A percentile compares a stretch with the other conserved stretches of the same genome.
Conservation (phyloP, 1,140 invertebrate species). For the Thaumetopoea pityocampa region DNA sequence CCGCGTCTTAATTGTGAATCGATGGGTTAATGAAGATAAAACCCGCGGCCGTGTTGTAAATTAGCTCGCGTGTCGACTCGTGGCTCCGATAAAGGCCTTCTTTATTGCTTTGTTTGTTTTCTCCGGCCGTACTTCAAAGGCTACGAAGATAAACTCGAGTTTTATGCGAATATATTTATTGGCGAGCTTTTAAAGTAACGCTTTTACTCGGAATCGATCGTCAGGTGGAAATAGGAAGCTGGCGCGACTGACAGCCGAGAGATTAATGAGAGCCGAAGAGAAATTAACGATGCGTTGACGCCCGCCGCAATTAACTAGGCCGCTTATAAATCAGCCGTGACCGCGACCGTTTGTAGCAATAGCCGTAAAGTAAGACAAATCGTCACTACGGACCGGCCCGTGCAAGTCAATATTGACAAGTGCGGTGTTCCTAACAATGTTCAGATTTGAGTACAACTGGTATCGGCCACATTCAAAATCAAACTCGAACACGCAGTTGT, state of each 20-base stretch:
- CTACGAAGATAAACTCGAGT: slow-evolving; percentile 69
- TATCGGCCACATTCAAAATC: too few species aligned
- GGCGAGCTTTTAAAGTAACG: slow-evolving; percentile 44
- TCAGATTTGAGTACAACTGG: slow-evolving; percentile 33
- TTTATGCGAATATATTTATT: slow-evolving; percentile 71
- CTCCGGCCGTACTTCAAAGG: slow-evolving; percentile 72
- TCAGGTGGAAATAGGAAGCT: slow-evolving; percentile 32
- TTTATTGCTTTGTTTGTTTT: slow-evolving; percentile 76
- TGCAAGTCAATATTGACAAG: slow-evolving; percentile 61
- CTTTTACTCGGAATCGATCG: slow-evolving; percentile 29
- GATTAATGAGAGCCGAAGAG: slow-evolving; percentile 27
- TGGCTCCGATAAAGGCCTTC: slow-evolving; percentile 72
- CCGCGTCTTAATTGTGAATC: slow-evolving; percentile 75
- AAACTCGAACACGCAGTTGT: too few species aligned
- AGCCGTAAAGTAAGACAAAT: slow-evolving; percentile 70
- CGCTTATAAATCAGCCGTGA: slow-evolving; percentile 64
- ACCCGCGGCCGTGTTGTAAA: slow-evolving; percentile 73
- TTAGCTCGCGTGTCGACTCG: slow-evolving; percentile 74
- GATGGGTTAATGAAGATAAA: slow-evolving; percentile 76
- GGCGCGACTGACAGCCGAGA: slow-evolving; percentile 26
- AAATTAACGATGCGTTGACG: slow-evolving; percentile 54
- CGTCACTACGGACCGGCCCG: slow-evolving; percentile 53
- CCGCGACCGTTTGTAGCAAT: slow-evolving; percentile 53
- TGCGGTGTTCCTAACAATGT: slow-evolving; percentile 42
- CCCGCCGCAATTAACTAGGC: slow-evolving; percentile 55